A percentile compares a stretch with the other conserved stretches of the same genome.
These are phyloP conservation scores for Pyrgilauda ruficollis DNA, from an alignment of 2,113 vertebrate species.

Conservation along the genomic window DNA sequence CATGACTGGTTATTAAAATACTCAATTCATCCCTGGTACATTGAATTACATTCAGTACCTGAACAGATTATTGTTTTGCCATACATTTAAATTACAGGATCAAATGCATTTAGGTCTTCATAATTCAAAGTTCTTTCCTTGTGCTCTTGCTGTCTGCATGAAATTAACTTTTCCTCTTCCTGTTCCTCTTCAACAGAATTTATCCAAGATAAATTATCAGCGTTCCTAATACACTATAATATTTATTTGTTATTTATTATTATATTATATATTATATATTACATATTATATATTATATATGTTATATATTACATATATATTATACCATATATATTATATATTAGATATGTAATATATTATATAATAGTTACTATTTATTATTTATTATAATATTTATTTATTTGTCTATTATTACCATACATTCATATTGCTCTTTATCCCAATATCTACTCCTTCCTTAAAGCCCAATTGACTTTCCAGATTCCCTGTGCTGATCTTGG, in stretches of 20 bases:
- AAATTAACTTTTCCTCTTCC: background rate
- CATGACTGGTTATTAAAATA: background rate
- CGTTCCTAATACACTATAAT: fast-evolving
- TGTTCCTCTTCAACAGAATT: background rate
- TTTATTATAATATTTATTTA: background rate
- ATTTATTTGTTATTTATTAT: background rate
- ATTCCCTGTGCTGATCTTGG: background rate
- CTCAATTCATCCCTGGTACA: background rate
- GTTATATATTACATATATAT: no score
- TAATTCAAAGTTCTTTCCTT: background rate
- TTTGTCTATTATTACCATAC: background rate
- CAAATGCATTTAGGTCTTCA: background rate
- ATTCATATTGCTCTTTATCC: background rate
- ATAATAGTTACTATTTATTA: background rate
- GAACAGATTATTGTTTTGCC: background rate
- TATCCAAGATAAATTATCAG: background rate
- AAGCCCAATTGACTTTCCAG: background rate
- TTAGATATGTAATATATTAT: no score
- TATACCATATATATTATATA: no score
- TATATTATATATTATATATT: no score
- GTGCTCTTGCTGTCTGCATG: background rate
- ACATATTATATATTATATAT: no score
- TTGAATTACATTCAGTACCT: background rate
- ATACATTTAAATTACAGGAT: background rate
- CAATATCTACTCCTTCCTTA: background rate